phyloP scores from a whole-genome alignment of 1,140 invertebrate species.

The Halictus rubicundus region DNA sequence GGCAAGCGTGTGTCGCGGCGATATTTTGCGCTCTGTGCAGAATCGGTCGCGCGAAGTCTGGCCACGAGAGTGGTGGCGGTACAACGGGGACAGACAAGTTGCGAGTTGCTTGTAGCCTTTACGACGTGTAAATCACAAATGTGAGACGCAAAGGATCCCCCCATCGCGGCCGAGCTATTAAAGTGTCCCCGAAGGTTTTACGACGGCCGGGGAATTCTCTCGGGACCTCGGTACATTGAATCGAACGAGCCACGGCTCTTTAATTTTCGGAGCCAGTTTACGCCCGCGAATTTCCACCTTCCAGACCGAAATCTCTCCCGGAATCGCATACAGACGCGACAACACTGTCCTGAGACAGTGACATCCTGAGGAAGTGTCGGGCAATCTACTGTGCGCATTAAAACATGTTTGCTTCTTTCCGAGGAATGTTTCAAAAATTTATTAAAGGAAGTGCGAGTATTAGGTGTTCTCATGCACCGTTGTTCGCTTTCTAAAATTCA shows the following conservation, averaged over 20 bases:
- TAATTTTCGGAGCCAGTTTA: conserved; percentile 13
- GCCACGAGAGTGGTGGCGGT: conserved; percentile 12
- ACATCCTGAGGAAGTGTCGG: too few relatives aligned
- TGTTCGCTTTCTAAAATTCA: too few relatives aligned
- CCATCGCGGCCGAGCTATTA: conserved; percentile 41
- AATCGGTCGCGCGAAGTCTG: conserved; percentile 36
- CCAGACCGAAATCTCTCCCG: too few relatives aligned
- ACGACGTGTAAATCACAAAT: conserved; percentile 70
- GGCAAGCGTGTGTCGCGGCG: background rate
- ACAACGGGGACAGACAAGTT: background rate
- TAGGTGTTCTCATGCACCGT: too few relatives aligned
- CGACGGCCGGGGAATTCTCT: conserved; percentile 35
- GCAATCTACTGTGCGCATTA: too few relatives aligned
- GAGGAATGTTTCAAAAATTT: too few relatives aligned
- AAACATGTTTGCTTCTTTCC: too few relatives aligned
- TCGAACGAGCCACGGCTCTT: conserved; percentile 17
- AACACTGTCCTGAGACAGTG: too few relatives aligned
- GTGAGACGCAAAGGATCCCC: conserved; percentile 49
- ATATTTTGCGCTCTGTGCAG: background rate
- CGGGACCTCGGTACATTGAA: conserved; percentile 30
- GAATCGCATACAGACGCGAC: too few relatives aligned
- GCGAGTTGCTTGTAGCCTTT: conserved; percentile 53
- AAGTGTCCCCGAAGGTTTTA: conserved; percentile 56
- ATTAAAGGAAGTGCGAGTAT: too few relatives aligned
- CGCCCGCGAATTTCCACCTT: too few relatives aligned